Percentiles rank a stretch among this genome's conserved stretches.
phyloP scores from a whole-genome alignment of 2,888 invertebrate genomes.

The Cremastinae sp. region DNA sequence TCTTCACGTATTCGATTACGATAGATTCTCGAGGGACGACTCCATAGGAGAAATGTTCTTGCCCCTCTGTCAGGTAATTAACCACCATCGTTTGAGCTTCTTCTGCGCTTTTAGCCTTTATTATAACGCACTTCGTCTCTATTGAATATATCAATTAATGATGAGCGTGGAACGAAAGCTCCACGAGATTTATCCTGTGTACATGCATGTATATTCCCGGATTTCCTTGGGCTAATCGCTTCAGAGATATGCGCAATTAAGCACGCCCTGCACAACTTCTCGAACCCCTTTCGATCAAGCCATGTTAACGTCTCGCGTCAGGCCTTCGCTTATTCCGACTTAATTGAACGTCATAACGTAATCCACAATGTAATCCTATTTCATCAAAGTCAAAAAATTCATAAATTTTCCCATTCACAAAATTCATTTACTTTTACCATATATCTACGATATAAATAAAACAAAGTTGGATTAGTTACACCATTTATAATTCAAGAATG shows the following conservation, averaged over 20 bases:
- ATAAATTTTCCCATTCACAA: background rate
- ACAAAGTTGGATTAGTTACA: too few species aligned
- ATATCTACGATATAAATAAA: too few species aligned
- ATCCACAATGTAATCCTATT: conserved; percentile 3
- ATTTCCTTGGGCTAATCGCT: conserved; percentile 33
- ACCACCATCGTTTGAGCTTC: conserved; percentile 2
- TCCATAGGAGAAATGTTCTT: conserved; percentile 96
- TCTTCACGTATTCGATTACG: conserved; percentile 96
- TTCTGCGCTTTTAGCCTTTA: conserved; percentile 16
- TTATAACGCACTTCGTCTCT: conserved; percentile 2
- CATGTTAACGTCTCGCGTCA: conserved; percentile 43
- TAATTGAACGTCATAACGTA: conserved; percentile 38
- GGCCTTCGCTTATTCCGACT: conserved; percentile 30
- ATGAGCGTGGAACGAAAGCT: conserved; percentile 1
- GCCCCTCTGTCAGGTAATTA: conserved; percentile 92
- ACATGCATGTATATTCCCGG: background rate
- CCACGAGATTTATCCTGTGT: conserved; percentile 13
- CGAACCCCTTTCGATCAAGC: conserved; percentile 30
- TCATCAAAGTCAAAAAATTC: background rate
- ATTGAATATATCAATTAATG: conserved; percentile 43
- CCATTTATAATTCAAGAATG: too few species aligned
- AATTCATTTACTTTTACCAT: background rate
- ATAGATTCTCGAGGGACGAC: conserved; percentile 95
- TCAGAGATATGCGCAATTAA: conserved; percentile 57
- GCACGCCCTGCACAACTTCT: conserved; percentile 46